phyloP scores from a whole-genome alignment of 1,140 invertebrate genomes.

The Macrobrachium nipponense region DNA sequence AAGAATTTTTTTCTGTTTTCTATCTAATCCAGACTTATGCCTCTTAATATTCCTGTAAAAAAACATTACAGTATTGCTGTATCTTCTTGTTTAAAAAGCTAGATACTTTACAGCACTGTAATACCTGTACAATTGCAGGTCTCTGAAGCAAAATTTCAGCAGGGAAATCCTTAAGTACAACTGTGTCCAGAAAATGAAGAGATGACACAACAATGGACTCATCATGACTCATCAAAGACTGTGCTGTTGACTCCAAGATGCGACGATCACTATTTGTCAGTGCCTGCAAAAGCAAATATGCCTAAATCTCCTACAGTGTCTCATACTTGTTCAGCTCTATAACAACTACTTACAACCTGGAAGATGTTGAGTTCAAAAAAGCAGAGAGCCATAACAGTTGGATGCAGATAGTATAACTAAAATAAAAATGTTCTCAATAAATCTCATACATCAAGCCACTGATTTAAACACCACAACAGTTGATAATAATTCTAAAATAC shows the following conservation, averaged over 20 bases:
- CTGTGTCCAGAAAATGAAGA: conserved; percentile 50
- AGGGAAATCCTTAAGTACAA: conserved; percentile 53
- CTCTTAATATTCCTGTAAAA: no score
- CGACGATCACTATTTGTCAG: conserved; percentile 40
- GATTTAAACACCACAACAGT: no score
- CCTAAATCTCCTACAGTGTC: not conserved
- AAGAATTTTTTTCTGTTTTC: no score
- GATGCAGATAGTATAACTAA: no score
- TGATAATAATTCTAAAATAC: no score
- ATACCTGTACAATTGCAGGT: conserved; percentile 56
- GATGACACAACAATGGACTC: conserved; percentile 31
- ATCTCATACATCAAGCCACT: no score
- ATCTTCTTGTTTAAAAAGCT: no score
- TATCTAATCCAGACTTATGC: no score
- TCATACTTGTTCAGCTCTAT: not conserved
- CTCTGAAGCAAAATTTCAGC: conserved; percentile 51
- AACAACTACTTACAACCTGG: not conserved
- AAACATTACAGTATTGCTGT: no score
- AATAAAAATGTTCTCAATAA: no score
- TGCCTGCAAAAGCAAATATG: conserved; percentile 23
- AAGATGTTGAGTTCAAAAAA: not conserved
- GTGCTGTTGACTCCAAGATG: conserved; percentile 39
- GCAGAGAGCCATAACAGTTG: no score
- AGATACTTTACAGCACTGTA: no score
- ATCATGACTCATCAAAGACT: conserved; percentile 34